phyloP scores from a whole-genome alignment of 2,113 vertebrate genomes.

The Saimiri boliviensis region DNA sequence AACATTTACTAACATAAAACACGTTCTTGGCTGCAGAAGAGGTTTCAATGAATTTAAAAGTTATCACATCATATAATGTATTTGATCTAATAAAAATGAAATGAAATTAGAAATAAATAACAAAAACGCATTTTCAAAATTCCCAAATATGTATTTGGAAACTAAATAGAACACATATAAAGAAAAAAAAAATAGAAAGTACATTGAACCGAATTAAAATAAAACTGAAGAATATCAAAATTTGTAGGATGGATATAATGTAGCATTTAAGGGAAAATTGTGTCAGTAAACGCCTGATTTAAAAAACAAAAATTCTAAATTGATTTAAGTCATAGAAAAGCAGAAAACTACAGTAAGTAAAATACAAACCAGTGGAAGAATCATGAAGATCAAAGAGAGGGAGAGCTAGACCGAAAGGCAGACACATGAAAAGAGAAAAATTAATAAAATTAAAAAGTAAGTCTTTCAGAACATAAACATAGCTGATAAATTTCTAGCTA shows the following conservation, averaged over 20 bases:
- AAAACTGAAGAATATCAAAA: background rate
- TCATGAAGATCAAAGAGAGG: background rate
- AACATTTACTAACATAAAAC: background rate
- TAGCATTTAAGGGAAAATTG: background rate
- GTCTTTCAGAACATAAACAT: background rate
- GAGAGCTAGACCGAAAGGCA: background rate
- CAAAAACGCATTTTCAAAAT: background rate
- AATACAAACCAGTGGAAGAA: background rate
- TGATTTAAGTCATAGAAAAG: background rate
- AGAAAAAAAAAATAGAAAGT: background rate
- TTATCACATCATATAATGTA: background rate
- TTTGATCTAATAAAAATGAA: background rate
- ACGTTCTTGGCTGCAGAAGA: background rate
- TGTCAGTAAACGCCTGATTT: background rate
- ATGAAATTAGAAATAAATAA: background rate
- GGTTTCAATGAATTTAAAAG: background rate
- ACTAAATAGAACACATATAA: background rate
- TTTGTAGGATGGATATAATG: background rate
- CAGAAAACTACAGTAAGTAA: background rate
- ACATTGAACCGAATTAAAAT: background rate
- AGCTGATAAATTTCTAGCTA: background rate
- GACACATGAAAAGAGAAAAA: background rate
- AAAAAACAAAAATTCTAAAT: background rate
- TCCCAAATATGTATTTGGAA: background rate
- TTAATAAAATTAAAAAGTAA: background rate